phyloP scores from a whole-genome alignment of 2,888 invertebrate genomes.

The Heliconius charithonia region DNA sequence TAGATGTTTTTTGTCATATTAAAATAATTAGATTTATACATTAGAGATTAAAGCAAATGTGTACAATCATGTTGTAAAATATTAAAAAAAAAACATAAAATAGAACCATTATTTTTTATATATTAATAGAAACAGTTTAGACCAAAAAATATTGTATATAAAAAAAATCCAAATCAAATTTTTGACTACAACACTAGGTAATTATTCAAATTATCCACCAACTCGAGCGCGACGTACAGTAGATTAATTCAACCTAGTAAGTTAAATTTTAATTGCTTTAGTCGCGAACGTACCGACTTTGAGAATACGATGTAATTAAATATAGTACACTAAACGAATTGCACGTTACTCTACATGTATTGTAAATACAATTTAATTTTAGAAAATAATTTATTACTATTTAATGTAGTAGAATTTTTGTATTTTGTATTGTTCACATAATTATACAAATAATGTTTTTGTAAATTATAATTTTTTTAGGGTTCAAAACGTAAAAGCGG shows the following conservation, averaged over 20 bases:
- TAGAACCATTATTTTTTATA: too few relatives aligned
- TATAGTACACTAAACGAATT: slow-evolving; percentile 15
- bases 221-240: slow-evolving; percentile 22
- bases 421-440: too few relatives aligned
- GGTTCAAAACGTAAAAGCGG: too few relatives aligned
- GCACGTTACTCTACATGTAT: neutral
- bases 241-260: slow-evolving; percentile 28
- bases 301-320: slow-evolving; percentile 9
- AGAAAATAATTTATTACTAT: neutral
- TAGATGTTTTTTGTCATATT: too few relatives aligned
- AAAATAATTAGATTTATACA: neutral
- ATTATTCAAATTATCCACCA: neutral
- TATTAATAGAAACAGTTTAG: too few relatives aligned
- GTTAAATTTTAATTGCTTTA: slow-evolving; percentile 24
- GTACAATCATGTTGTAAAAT: too few relatives aligned
- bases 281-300: slow-evolving; percentile 13
- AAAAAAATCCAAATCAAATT: neutral
- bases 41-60: too few relatives aligned
- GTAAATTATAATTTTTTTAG: too few relatives aligned
- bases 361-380: neutral
- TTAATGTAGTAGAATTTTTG: neutral
- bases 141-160: slow-evolving; percentile 11
- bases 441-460: too few relatives aligned
- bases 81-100: neutral
- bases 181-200: neutral